Conservation (phyloP, 2,797 vertebrate genomes). For the Argentina silus region DNA sequence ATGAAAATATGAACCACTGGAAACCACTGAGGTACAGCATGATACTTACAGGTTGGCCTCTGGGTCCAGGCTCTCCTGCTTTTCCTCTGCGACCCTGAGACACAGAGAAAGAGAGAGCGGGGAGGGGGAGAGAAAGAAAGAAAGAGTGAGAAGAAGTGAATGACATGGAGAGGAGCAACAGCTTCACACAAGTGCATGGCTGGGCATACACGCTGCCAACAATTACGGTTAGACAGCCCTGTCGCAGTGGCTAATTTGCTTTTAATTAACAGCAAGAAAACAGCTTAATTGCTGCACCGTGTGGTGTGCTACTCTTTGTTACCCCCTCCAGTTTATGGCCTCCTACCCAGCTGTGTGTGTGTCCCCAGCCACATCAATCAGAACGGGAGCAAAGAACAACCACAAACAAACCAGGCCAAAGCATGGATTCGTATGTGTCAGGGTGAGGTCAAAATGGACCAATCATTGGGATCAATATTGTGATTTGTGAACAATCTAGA, state of each 20-base stretch:
- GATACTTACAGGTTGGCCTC: conserved; percentile 87
- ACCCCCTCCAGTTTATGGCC: conserved; percentile 70
- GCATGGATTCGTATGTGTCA: conserved; percentile 20
- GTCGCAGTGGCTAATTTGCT: conserved; percentile 77
- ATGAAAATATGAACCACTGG: neutral
- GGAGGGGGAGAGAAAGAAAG: conserved; percentile 4
- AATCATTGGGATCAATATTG: neutral
- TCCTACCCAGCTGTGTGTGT: conserved; percentile 71
- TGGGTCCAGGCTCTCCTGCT: conserved; percentile 83
- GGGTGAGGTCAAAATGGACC: neutral
- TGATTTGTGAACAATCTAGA: neutral
- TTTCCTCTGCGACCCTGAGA: conserved; percentile 91
- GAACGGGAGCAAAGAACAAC: conserved; percentile 47
- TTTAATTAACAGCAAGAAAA: conserved; percentile 83
- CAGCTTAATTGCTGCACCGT: conserved; percentile 79
- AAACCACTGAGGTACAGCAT: accelerated
- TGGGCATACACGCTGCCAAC: conserved; percentile 61
- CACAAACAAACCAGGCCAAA: conserved; percentile 31
- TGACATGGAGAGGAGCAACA: conserved; percentile 50
- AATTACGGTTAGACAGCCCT: conserved; percentile 72
- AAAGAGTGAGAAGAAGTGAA: conserved; percentile 32
- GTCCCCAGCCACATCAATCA: conserved; percentile 74
- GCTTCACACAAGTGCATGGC: conserved; percentile 59
- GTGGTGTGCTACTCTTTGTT: conserved; percentile 74
- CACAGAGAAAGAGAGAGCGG: conserved; percentile 25